Conservation (phyloP, 2,797 vertebrate genomes). For the Tiaroga cobitis region DNA sequence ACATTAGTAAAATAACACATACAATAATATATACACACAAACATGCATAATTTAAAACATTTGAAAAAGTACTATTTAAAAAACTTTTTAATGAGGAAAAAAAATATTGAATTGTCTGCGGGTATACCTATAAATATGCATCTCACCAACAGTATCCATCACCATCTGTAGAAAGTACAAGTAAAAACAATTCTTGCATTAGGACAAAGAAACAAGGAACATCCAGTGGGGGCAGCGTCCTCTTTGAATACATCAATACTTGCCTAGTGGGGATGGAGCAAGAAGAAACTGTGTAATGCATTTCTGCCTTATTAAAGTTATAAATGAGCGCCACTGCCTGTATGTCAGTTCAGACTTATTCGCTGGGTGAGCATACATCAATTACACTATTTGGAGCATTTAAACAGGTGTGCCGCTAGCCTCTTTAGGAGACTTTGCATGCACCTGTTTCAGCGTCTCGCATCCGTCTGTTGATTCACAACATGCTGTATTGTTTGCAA, state of each 20-base stretch:
- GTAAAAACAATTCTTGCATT: constrained; percentile 5
- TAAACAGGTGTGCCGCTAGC: constrained; percentile 77
- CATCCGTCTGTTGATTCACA: constrained; percentile 57
- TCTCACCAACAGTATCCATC: background rate
- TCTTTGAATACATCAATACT: constrained; percentile 74
- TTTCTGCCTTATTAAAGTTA: constrained; percentile 74
- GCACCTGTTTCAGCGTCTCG: constrained; percentile 71
- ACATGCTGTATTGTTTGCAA: constrained; percentile 39
- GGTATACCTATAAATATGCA: constrained; percentile 1
- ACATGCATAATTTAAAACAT: background rate
- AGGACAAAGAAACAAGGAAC: constrained; percentile 31
- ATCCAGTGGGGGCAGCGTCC: constrained; percentile 58
- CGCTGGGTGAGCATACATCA: constrained; percentile 69
- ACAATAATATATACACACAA: background rate
- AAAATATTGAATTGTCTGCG: background rate
- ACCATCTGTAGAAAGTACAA: background rate
- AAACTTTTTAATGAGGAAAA: background rate
- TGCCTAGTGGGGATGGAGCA: constrained; percentile 72
- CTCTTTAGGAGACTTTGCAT: constrained; percentile 66
- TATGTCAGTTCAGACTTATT: constrained; percentile 69
- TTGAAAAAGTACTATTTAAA: background rate
- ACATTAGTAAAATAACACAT: background rate
- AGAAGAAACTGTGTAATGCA: constrained; percentile 74
- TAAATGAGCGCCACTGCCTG: constrained; percentile 63
- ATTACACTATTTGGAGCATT: constrained; percentile 72